Evolutionary conservation across 2,888 invertebrate species (phyloP).

Genomic region (Sthenelais limicola): DNA sequence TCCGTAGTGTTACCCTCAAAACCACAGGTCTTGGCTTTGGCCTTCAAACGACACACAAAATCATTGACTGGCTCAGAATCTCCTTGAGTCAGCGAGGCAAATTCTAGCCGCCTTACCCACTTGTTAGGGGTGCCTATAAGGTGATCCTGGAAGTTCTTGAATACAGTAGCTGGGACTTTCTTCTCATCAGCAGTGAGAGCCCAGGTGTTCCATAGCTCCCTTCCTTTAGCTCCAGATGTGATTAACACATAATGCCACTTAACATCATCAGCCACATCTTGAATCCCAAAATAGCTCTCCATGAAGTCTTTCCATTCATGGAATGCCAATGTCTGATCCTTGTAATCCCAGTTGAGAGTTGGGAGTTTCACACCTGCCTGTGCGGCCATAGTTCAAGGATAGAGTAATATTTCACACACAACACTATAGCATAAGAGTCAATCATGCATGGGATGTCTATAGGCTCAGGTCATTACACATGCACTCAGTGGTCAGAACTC

Average conservation of each 20-base stretch:
- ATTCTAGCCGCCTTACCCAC: constrained; percentile 8
- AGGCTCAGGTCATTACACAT: too few relatives aligned
- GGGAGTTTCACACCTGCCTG: neutral
- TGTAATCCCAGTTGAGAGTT: neutral
- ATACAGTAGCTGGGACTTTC: neutral
- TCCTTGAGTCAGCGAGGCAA: neutral
- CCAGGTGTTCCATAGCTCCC: neutral
- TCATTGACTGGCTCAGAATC: neutral
- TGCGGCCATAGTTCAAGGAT: too few relatives aligned
- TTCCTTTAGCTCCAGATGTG: neutral
- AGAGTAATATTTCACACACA: too few relatives aligned
- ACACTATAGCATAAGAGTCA: too few relatives aligned
- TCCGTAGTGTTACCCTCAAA: neutral
- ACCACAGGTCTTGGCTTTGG: neutral
- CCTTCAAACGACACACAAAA: neutral
- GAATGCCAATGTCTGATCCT: neutral
- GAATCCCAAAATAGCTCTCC: neutral
- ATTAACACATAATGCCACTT: constrained; percentile 1
- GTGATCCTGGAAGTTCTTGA: neutral
- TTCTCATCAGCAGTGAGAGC: neutral
- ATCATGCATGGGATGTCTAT: too few relatives aligned
- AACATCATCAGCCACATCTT: neutral
- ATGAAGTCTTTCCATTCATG: constrained; percentile 1
- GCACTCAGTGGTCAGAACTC: too few relatives aligned
- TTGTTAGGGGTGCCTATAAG: neutral